Conservation (phyloP, 2,888 invertebrate genomes). For the Cataglyphis cursor region DNA sequence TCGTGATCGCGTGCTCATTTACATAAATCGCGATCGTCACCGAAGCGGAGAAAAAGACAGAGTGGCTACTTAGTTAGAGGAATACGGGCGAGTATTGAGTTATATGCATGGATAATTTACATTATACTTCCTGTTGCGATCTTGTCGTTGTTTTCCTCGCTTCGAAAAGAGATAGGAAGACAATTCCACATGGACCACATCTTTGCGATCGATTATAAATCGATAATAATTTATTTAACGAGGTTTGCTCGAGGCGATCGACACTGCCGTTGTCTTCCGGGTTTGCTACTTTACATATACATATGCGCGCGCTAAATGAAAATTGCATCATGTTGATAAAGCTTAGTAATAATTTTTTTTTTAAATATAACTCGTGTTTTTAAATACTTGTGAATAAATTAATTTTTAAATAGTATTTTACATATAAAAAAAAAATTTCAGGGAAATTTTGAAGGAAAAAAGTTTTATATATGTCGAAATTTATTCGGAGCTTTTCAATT, state of each 20-base stretch:
- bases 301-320: not conserved
- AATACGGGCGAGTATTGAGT: slow-evolving; percentile 36
- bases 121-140: slow-evolving; percentile 27
- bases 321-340: not conserved
- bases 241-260: slow-evolving; percentile 37
- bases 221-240: slow-evolving; percentile 80
- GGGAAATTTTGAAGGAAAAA: not conserved
- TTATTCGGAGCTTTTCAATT: not conserved
- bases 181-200: slow-evolving; percentile 33
- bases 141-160: not conserved
- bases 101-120: slow-evolving; percentile 30
- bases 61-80: slow-evolving; percentile 38
- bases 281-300: slow-evolving; percentile 5
- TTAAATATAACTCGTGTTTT: not conserved
- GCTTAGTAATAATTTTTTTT: not conserved
- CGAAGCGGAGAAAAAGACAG: slow-evolving; percentile 27
- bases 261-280: slow-evolving; percentile 23
- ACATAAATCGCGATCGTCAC: slow-evolving; percentile 26
- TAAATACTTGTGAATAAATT: not conserved
- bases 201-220: slow-evolving; percentile 76
- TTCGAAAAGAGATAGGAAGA: slow-evolving; percentile 11
- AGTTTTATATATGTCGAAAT: not conserved
- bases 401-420: not conserved
- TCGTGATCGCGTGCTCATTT: slow-evolving; percentile 20
- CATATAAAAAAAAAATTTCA: not conserved